Evolutionary conservation across 2,888 invertebrate genomes (phyloP), one percentile per base, ranked within the genome.

Genomic region (Malacosoma neustria): DNA sequence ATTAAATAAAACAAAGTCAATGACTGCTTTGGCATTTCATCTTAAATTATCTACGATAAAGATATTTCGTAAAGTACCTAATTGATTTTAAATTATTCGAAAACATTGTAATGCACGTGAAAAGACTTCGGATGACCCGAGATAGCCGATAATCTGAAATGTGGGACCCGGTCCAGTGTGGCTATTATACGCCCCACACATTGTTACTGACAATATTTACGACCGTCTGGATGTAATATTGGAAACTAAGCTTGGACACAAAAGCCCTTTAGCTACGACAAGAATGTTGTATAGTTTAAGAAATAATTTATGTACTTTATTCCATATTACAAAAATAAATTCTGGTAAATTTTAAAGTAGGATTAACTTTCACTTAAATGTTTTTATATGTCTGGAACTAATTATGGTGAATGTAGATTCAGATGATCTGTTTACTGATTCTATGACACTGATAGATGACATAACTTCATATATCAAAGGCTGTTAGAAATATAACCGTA

Each of bases 41-140:
- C 22, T 9, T 7, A 22, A 2, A 1, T 22, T 22, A 22, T 22
- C 22, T 22, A 46, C 48, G 42, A 5, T 9, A 22, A 22, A 53
- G 56, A 61, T 58, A 64, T 65, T 61, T 57, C 51, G 54, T 57
- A 52, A 52, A 45, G 47, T 51, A 58, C 54, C 54, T 66, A 66
- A 67, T 67, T 66, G 66, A 64, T 64, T 66, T 60, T 61, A 64
- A 66, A 64, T 67, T 63, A 63, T 61, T 59, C 60, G 51, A 48
- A 55, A 60, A 58, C 53, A 61, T 51, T 61, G 61, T 57, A 48
- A 57, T 57, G 49, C 43, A 61, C 62, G 61, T 63, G 65, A 47
- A 52, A 58, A 52, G 62, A 60, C 59, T 66, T 56, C 46, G 57
- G 53, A 63, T 62, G 51, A 57, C 51, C 57, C 47, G 38, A 51